Evolutionary conservation across 2,888 invertebrate genomes (phyloP).

Genomic region (Metopia argyrocephala): DNA sequence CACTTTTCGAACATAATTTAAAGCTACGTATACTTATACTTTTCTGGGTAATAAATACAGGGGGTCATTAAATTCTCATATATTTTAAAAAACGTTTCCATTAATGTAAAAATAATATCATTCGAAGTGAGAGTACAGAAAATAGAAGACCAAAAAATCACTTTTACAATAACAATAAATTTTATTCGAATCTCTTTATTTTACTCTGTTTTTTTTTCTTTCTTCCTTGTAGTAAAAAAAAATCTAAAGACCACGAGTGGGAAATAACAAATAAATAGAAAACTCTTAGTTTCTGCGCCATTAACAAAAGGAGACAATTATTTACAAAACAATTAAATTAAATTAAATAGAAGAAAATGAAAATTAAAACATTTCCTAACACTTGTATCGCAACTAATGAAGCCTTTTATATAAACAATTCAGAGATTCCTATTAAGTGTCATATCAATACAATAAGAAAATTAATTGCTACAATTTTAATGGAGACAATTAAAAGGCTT

Average conservation of each 20-base stretch:
- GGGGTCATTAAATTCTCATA: constrained; percentile 57
- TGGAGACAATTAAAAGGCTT: neutral
- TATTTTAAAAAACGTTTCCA: constrained; percentile 44
- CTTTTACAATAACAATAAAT: constrained; percentile 59
- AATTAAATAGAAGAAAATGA: constrained; percentile 6
- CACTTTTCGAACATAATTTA: neutral
- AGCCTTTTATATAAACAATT: no score
- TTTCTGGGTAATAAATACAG: constrained; percentile 12
- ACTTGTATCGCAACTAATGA: no score
- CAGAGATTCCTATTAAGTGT: neutral
- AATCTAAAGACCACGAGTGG: neutral
- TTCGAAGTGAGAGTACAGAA: constrained; percentile 15
- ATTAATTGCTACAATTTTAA: neutral
- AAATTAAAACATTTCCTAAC: neutral
- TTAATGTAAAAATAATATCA: constrained; percentile 61
- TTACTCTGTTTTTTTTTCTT: neutral
- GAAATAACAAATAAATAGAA: neutral
- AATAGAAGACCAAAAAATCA: neutral
- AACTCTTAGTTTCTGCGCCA: neutral
- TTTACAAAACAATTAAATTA: constrained; percentile 39
- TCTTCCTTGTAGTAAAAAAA: neutral
- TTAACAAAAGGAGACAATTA: constrained; percentile 1
- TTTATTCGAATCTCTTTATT: constrained; percentile 10
- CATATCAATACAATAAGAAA: neutral
- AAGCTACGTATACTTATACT: constrained; percentile 9